Conservation (phyloP, 2,113 vertebrate genomes). For the Cyphomyrus discorhynchus region DNA sequence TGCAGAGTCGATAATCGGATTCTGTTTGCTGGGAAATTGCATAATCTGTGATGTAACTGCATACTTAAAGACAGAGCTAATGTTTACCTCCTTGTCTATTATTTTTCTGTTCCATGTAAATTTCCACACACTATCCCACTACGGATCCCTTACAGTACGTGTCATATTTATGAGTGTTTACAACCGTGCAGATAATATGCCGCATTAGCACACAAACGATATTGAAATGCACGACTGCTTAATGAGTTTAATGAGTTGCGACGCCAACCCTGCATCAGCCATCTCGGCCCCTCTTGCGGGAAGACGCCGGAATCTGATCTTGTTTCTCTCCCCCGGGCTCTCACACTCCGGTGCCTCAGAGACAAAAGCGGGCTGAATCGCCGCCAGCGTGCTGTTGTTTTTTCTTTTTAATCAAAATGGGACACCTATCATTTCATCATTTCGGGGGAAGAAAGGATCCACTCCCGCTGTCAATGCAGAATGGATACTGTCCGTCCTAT, state of each 20-base stretch:
- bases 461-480: not conserved
- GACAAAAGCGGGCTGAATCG: slow-evolving; percentile 1
- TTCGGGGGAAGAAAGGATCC: not conserved
- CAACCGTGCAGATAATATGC: not conserved
- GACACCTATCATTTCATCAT: slow-evolving; percentile 2
- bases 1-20: not conserved
- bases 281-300: not conserved
- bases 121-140: not conserved
- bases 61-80: not conserved
- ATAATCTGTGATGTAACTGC: not conserved
- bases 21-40: not conserved
- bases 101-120: not conserved
- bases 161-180: not conserved
- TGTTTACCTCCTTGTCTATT: not conserved
- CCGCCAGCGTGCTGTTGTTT: not conserved
- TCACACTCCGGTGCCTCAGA: not conserved
- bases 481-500: not conserved
- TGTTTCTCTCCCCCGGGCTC: not conserved
- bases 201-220: not conserved
- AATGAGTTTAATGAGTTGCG: not conserved
- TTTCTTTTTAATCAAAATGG: not conserved
- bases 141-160: not conserved
- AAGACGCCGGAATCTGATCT: not conserved
- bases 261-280: no score
- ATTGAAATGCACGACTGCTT: not conserved